Percentiles rank a stretch among this genome's conserved stretches.
Evolutionary conservation across 2,888 invertebrate genomes (phyloP).

Genomic region (Belgica antarctica): DNA sequence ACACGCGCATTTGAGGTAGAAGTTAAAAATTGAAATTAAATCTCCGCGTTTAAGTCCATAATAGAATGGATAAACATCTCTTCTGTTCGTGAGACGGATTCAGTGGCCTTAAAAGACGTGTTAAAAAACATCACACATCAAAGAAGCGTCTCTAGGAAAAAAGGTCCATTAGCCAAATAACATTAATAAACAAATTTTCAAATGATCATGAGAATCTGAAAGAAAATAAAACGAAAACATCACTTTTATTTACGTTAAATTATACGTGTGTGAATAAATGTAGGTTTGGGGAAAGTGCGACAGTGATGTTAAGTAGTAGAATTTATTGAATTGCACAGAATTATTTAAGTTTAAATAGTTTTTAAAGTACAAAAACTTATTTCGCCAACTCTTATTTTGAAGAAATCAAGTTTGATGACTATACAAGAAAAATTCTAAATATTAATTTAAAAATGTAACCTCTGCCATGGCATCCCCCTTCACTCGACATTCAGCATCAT

Average conservation of each 20-base stretch:
- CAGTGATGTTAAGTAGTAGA: too few relatives aligned
- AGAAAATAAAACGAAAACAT: too few relatives aligned
- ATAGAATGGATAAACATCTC: constrained; percentile 16
- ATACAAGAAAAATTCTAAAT: too few relatives aligned
- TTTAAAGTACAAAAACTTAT: too few relatives aligned
- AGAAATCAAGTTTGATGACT: too few relatives aligned
- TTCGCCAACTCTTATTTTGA: too few relatives aligned
- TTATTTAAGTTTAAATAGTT: too few relatives aligned
- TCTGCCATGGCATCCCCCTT: too few relatives aligned
- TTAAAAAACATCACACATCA: constrained; percentile 42
- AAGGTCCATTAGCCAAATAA: constrained; percentile 39
- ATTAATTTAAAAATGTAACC: too few relatives aligned
- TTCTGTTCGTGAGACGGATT: not conserved
- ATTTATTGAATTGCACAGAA: too few relatives aligned
- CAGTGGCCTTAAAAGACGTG: constrained; percentile 12
- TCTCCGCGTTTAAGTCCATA: not conserved
- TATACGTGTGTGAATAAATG: not conserved
- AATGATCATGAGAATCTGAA: constrained; percentile 28
- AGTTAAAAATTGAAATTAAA: not conserved
- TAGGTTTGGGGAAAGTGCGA: not conserved
- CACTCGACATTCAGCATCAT: too few relatives aligned
- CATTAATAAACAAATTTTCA: constrained; percentile 38
- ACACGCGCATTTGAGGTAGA: not conserved
- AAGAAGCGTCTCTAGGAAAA: constrained; percentile 8
- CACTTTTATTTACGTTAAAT: not conserved